phyloP scores from a whole-genome alignment of 2,113 vertebrate genomes.

The Nansenia antarctica region DNA sequence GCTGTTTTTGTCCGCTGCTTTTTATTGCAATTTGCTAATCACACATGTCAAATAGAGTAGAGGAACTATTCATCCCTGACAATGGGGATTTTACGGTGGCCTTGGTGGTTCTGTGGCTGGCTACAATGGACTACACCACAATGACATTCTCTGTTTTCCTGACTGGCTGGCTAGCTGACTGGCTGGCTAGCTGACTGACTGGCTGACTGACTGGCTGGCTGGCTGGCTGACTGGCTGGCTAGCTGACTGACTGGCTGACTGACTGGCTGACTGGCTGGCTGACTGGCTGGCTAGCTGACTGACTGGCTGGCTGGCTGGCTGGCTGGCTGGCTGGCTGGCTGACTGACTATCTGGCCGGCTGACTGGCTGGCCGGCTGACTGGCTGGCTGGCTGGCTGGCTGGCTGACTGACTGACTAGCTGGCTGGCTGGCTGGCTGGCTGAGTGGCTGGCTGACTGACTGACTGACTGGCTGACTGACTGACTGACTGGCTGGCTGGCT shows the following conservation, averaged over 20 bases:
- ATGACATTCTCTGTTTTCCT: conserved; percentile 37
- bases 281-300: too few relatives aligned
- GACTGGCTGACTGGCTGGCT: not conserved
- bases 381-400: too few relatives aligned
- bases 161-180: conserved; percentile 3
- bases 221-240: too few relatives aligned
- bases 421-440: too few relatives aligned
- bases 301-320: not conserved
- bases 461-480: conserved; percentile 6
- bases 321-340: conserved; percentile 11
- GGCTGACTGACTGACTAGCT: not conserved
- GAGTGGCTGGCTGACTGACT: conserved; percentile 14
- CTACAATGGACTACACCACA: conserved; percentile 37
- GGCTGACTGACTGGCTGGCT: conserved; percentile 5
- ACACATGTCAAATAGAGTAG: conserved; percentile 56
- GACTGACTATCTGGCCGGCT: too few relatives aligned
- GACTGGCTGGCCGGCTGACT: conserved; percentile 2
- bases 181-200: conserved; percentile 8
- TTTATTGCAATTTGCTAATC: conserved; percentile 55
- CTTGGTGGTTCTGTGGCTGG: conserved; percentile 33
- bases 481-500: conserved; percentile 3
- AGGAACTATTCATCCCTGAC: conserved; percentile 57
- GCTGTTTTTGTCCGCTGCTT: not conserved
- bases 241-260: conserved; percentile 10
- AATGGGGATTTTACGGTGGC: conserved; percentile 62